Evolutionary conservation across 1,140 invertebrate species (phyloP), one percentile per base, ranked within the genome.

Genomic region (Fopius arisanus): DNA sequence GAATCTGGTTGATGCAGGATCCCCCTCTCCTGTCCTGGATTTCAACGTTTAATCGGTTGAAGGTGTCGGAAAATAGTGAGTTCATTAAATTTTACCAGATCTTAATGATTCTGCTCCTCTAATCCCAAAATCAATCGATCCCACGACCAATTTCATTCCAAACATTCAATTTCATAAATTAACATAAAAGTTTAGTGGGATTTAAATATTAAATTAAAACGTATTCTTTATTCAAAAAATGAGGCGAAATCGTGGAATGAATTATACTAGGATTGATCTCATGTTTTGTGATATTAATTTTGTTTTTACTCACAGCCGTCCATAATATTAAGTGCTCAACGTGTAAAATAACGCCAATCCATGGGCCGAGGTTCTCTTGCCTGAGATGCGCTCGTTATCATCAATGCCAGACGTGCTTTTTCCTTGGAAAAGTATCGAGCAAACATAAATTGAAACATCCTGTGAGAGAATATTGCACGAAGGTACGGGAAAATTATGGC

Each of bases 341-440:
- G 2, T 92, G 91, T 78, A 89, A 90, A 81, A 79, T 82, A 48
- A 85, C 86, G 33, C 88, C 90, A 3, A 84, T 92, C 62, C 84
- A 87, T 76, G 91, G 91, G 26, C 83, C 90, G 10, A 83, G 90
- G 74, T 95, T 96, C 84, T 90, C 91, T 37, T 96, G 94, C 84
- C 82, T 95, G 73, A 90, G 90, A 77, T 95, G 94, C 80, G 91
- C 94, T 74, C 91, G 91, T 75, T 94, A 93, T 84, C 92, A 95
- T 86, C 90, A 94, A 73, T 96, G 94, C 82, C 94, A 96, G 82
- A 91, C 90, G 40, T 96, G 94, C 84, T 96, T 96, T 85, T 92
- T 95, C 82, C 89, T 90, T 78, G 93, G 93, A n/a, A 89, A 90
- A 79, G 90, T 87, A 70, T 90, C 90, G 6, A 92, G 91, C 81